Base-by-base conservation (phyloP, 2,113 vertebrate genomes). In the Psephotus haematonotus region DNA sequence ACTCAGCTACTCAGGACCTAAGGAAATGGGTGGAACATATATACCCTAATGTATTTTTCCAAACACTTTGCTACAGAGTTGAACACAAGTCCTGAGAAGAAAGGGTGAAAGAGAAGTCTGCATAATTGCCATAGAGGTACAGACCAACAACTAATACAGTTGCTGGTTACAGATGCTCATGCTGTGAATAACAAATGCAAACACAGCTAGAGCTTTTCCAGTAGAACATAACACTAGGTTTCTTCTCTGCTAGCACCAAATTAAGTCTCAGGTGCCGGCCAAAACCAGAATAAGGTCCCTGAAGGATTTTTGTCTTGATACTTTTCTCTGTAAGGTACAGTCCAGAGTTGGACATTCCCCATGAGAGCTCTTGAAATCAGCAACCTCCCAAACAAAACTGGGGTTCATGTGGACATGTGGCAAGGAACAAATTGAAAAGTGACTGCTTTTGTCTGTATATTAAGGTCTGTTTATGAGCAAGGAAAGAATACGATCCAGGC, bases 151-250 rank as follows among this genome's bases (percentile, higher is more conserved):
- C 29, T 71, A 81, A 82, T 41, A 67, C 28, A 41, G 15, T 13
- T 72, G 37, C 57, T 82, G 31, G 17, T 13, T 87, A 47, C 62
- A 81, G 80, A 68, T 43, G 65, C 25, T 92, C 62, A 50, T 37
- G 77, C 63, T 84, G 31, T 77, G 43, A 88, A 28, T 60, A 94
- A 71, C n/a, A 94, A 84, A 74, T 43, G 60, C 31, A 86, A 81
- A 74, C 49, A 19, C 44, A 89, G 57, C 39, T n/a, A 87, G 11
- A 18, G 44, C 11, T 71, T 74, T 86, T 95, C 74, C 77, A 82
- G 49, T 27, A 44, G 41, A 72, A 85, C 35, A 28, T 33, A 71
- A 85, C 86, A 79, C 11, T 14, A 64, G 27, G 33, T 72, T 91
- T 65, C 62, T 87, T 79, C 57, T 82, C 59, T 0, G 0, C 18